A percentile compares a stretch with the other conserved stretches of the same genome.
Conservation (phyloP, 2,888 invertebrate species). For the Xylota segnis region DNA sequence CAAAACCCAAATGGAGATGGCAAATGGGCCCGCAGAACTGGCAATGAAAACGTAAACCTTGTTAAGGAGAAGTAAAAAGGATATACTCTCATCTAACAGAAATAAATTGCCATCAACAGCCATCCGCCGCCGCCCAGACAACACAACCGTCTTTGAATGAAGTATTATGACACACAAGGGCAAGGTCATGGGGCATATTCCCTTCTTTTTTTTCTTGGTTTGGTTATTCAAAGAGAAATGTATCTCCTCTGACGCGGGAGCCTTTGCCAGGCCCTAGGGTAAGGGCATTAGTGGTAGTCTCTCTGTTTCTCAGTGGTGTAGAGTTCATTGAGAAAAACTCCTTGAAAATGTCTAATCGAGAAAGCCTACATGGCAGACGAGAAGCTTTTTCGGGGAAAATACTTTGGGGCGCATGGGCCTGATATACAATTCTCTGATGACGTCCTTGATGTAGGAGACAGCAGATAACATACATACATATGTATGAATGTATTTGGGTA, state of each 20-base stretch:
- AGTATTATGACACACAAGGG: slow-evolving; percentile 61
- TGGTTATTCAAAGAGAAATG: slow-evolving; percentile 15
- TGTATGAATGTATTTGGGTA: too few species aligned
- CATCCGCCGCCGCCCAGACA: slow-evolving; percentile 48
- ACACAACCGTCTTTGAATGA: slow-evolving; percentile 43
- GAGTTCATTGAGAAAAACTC: slow-evolving; percentile 52
- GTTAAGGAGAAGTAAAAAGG: slow-evolving; percentile 41
- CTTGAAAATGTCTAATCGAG: background rate
- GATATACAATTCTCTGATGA: slow-evolving; percentile 39
- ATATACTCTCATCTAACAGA: slow-evolving; percentile 43
- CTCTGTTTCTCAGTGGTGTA: background rate
- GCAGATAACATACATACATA: slow-evolving; percentile 1
- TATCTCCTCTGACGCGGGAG: slow-evolving; percentile 26
- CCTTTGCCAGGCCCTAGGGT: slow-evolving; percentile 47
- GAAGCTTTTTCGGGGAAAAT: slow-evolving; percentile 27
- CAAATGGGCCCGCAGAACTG: slow-evolving; percentile 36
- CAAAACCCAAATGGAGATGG: slow-evolving; percentile 11
- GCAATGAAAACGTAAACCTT: slow-evolving; percentile 58
- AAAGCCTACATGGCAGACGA: slow-evolving; percentile 21
- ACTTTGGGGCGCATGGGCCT: slow-evolving; percentile 51
- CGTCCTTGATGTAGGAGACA: slow-evolving; percentile 40
- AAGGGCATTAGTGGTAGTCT: slow-evolving; percentile 31
- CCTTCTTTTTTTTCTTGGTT: slow-evolving; percentile 21
- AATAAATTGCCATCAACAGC: slow-evolving; percentile 57
- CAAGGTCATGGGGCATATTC: slow-evolving; percentile 65